Percentiles rank a stretch among this genome's conserved stretches.
These are phyloP conservation scores for Phyllostomus discolor DNA, from an alignment of 2,113 vertebrate species.

Conservation along the genomic window DNA sequence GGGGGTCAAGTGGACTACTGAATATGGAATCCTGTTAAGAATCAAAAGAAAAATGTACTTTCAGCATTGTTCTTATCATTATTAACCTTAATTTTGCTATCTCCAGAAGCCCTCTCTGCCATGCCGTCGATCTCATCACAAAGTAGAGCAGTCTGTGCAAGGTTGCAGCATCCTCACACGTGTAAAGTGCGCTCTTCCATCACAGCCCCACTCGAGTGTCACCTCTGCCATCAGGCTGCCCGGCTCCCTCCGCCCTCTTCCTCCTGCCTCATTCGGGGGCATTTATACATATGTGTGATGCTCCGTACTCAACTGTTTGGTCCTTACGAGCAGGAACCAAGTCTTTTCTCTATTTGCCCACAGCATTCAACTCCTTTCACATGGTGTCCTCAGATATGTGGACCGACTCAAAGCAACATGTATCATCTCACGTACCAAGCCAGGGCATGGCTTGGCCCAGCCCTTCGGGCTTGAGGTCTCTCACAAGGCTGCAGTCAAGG, in stretches of 20 bases:
- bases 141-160: background rate
- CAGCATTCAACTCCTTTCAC: background rate
- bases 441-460: background rate
- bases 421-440: background rate
- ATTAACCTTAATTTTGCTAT: background rate
- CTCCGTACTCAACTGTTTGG: background rate
- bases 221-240: background rate
- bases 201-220: background rate
- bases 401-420: background rate
- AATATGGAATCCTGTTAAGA: background rate
- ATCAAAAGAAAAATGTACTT: background rate
- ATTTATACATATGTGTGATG: background rate
- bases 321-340: background rate
- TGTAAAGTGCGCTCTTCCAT: background rate
- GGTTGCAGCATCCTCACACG: fast-evolving
- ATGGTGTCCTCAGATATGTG: fast-evolving
- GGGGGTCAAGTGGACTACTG: background rate
- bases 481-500: background rate
- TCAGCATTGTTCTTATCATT: background rate
- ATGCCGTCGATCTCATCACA: background rate
- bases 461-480: background rate
- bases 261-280: background rate
- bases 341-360: background rate
- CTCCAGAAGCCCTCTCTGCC: background rate
- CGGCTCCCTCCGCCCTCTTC: background rate